Conservation (phyloP, 2,797 vertebrate species). For the Anomalospiza imberbis region DNA sequence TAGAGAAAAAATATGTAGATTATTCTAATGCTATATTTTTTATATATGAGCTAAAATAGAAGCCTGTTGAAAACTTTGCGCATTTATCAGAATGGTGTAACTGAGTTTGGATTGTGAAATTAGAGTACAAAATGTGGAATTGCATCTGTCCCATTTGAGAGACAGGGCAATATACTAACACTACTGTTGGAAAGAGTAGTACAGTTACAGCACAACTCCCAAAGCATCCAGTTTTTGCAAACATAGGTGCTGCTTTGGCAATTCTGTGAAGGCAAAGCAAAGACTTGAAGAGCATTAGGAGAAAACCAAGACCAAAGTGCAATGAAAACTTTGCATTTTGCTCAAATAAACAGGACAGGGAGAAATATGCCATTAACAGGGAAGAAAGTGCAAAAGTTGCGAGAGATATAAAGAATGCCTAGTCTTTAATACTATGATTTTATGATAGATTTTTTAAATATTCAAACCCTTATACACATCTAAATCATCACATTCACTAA, state of each 20-base stretch:
- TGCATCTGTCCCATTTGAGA: not conserved
- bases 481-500: not conserved
- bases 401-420: not conserved
- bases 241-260: not conserved
- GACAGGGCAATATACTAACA: not conserved
- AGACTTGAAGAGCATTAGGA: not conserved
- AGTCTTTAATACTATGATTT: not conserved
- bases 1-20: not conserved
- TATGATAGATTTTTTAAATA: not conserved
- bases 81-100: not conserved
- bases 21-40: not conserved
- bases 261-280: not conserved
- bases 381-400: not conserved
- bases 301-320: not conserved
- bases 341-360: not conserved
- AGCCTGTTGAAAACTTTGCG: not conserved
- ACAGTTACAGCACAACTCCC: not conserved
- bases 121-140: not conserved
- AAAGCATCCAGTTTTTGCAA: not conserved
- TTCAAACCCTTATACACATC: not conserved
- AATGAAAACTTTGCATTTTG: not conserved
- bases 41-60: not conserved
- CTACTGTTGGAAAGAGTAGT: not conserved
- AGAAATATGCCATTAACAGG: not conserved
- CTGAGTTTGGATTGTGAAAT: not conserved